phyloP scores from a whole-genome alignment of 2,113 vertebrate genomes.

The Piaya cayana region DNA sequence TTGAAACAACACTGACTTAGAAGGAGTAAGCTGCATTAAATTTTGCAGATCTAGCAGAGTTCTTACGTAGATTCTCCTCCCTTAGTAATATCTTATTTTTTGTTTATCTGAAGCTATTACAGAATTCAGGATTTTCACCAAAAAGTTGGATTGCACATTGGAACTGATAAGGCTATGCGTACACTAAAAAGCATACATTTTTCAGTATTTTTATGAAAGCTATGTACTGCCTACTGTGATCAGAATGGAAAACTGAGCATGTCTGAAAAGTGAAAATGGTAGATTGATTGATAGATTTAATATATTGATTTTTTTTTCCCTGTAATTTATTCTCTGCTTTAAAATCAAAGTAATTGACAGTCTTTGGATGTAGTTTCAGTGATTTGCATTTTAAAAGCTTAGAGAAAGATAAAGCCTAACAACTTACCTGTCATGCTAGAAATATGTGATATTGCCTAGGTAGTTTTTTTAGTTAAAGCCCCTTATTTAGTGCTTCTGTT shows the following conservation, averaged over 20 bases:
- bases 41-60: not conserved
- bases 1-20: not conserved
- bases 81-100: not conserved
- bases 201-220: not conserved
- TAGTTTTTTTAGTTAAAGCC: not conserved
- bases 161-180: accelerated
- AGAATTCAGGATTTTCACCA: not conserved
- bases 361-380: not conserved
- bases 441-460: not conserved
- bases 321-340: not conserved
- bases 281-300: not conserved
- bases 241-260: not conserved
- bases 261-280: not conserved
- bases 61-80: not conserved
- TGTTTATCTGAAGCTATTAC: not conserved
- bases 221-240: not conserved
- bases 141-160: not conserved
- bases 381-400: not conserved
- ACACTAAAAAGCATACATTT: not conserved
- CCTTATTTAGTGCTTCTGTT: not conserved
- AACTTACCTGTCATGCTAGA: not conserved
- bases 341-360: not conserved
- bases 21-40: not conserved
- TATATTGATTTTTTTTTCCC: not conserved
- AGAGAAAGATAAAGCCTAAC: not conserved